A percentile compares a stretch with the other conserved stretches of the same genome.
Evolutionary conservation across 1,140 invertebrate species (phyloP).

Genomic region (Vollenhovia emeryi): DNA sequence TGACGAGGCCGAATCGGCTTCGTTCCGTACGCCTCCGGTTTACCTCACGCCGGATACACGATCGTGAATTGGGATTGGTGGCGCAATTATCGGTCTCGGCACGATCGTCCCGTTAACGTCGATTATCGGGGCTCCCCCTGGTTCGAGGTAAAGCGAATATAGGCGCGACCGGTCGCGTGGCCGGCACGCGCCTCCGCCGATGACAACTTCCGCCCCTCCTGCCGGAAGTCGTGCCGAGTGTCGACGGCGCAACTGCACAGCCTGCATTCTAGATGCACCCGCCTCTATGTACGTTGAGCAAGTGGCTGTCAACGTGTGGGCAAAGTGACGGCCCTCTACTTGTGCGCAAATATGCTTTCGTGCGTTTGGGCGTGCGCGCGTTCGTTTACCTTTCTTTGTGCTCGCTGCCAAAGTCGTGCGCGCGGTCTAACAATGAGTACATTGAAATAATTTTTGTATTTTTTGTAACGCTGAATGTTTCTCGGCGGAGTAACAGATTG

Average conservation of each 20-base stretch:
- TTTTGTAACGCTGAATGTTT: no score
- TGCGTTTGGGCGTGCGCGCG: neutral
- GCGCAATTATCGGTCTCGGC: constrained; percentile 57
- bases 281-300: constrained; percentile 55
- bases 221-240: constrained; percentile 71
- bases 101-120: constrained; percentile 73
- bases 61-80: constrained; percentile 55
- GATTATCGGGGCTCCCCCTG: constrained; percentile 57
- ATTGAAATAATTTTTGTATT: neutral
- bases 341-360: constrained; percentile 4
- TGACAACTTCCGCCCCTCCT: constrained; percentile 79
- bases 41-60: neutral
- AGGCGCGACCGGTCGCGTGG: constrained; percentile 77
- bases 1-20: neutral
- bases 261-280: constrained; percentile 71
- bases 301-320: constrained; percentile 19
- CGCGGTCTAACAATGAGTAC: neutral
- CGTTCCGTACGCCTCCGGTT: neutral
- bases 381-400: neutral
- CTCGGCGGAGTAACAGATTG: no score
- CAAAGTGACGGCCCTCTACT: neutral
- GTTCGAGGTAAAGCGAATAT: constrained; percentile 45
- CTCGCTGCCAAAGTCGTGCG: neutral
- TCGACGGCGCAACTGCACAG: constrained; percentile 57
- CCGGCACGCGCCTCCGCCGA: constrained; percentile 76